Evolutionary conservation across 2,888 invertebrate genomes (phyloP), one percentile per base, ranked within the genome.

Genomic region (Drosophila quasianomalipes): DNA sequence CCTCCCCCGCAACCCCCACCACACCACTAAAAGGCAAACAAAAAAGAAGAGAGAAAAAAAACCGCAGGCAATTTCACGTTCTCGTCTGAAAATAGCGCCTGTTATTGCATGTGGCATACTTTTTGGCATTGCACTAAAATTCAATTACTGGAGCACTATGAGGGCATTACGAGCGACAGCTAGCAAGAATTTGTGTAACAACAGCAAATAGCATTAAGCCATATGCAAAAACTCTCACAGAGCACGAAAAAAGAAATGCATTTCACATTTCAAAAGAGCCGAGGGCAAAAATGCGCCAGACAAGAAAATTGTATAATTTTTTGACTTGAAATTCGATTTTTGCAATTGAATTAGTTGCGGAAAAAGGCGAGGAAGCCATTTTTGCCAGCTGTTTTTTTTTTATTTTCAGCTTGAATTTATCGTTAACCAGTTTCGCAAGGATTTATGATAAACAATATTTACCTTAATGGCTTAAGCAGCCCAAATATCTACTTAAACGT

Each of bases 1-100:
- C n/a, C 16, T 22, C 22, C 35, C 35, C 35, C 35, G 35, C 22
- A 16, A 47, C 22, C 16, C 16, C 16, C 4, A 4, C 14, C 22
- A 16, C 47, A 4, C 19, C 33, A 5, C 35, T 28, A 14, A 30
- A 39, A 58, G 30, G 53, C 53, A 54, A 28, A 66, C 33, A 61
- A 28, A 54, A 51, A 41, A 33, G 35, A 35, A n/a, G n/a, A 28
- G 31, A 57, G 62, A 55, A 41, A 58, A 47, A 61, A 67, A 85
- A 83, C 81, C 86, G 70, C 86, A 81, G 83, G 83, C 86, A 83
- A 85, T 83, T 81, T 76, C 73, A 78, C 63, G 78, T 70, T 75
- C 75, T 73, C 77, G 64, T 58, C 66, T 44, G 28, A 28, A 69
- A 80, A 79, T 80, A 80, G 76, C 55, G 68, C 62, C 68, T 68